phyloP scores from a whole-genome alignment of 2,888 invertebrate genomes.

The Lordiphosa fenestrarum region DNA sequence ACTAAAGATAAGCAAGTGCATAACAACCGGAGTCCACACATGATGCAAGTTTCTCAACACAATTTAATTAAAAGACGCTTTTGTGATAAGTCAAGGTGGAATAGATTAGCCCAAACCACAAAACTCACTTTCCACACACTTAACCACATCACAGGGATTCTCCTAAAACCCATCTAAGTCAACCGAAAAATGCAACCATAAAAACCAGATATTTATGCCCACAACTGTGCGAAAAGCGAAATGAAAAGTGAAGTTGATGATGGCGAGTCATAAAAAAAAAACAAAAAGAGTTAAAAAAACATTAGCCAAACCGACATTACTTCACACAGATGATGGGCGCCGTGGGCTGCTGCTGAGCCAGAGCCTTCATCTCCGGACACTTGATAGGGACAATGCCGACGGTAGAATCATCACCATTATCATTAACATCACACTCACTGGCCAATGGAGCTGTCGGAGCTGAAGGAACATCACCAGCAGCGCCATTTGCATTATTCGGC shows the following conservation, averaged over 20 bases:
- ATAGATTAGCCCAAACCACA: slow-evolving; percentile 29
- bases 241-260: slow-evolving; percentile 51
- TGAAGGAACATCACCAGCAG: slow-evolving; percentile 33
- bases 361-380: slow-evolving; percentile 37
- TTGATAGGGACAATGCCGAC: slow-evolving; percentile 54
- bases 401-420: slow-evolving; percentile 41
- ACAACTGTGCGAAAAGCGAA: slow-evolving; percentile 55
- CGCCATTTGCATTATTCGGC: slow-evolving; percentile 36
- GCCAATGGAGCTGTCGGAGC: slow-evolving; percentile 29
- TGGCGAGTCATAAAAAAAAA: slow-evolving; percentile 35
- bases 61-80: not conserved
- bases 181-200: slow-evolving; percentile 38
- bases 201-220: slow-evolving; percentile 54
- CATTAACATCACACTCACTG: slow-evolving; percentile 31
- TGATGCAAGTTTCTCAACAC: too few species aligned
- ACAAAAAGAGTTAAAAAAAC: slow-evolving; percentile 6
- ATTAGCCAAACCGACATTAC: slow-evolving; percentile 53
- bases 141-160: slow-evolving; percentile 2
- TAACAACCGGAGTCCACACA: too few species aligned
- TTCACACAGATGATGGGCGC: slow-evolving; percentile 59
- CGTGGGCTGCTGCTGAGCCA: slow-evolving; percentile 30
- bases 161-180: slow-evolving; percentile 9
- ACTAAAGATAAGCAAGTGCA: too few species aligned
- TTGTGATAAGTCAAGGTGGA: too few species aligned
- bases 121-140: slow-evolving; percentile 39